Percentiles rank a stretch among this genome's conserved stretches.
These are phyloP conservation scores for Augiades crinisus DNA, from an alignment of 2,888 invertebrate genomes.

Conservation along the genomic window DNA sequence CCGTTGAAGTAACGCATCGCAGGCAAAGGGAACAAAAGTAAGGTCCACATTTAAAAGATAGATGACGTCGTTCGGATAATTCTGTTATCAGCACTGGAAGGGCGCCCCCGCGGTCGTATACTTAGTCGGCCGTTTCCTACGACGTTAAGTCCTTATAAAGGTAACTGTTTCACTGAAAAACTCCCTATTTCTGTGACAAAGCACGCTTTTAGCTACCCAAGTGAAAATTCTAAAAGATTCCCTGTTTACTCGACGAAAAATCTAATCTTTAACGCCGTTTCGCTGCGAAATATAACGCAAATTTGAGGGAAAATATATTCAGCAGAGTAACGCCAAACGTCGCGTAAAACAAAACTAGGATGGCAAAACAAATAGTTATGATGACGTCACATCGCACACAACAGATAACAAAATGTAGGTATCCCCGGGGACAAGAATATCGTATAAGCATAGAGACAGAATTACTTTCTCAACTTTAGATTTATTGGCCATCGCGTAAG, in stretches of 20 bases:
- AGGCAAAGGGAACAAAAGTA: constrained; percentile 66
- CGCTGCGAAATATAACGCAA: constrained; percentile 24
- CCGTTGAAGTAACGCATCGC: constrained; percentile 35
- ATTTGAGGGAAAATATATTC: constrained; percentile 24
- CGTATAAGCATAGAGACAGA: constrained; percentile 66
- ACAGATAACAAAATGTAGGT: constrained; percentile 57
- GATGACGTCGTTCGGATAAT: constrained; percentile 84
- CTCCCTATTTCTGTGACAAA: constrained; percentile 70
- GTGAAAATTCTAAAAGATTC: constrained; percentile 63
- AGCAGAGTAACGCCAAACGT: constrained; percentile 29
- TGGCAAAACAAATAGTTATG: constrained; percentile 56
- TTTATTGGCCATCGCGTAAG: constrained; percentile 73
- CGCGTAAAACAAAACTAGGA: constrained; percentile 45
- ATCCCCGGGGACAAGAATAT: constrained; percentile 53
- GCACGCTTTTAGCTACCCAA: constrained; percentile 63
- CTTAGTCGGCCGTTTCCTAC: constrained; percentile 73
- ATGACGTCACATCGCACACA: constrained; percentile 51
- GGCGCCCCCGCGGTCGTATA: constrained; percentile 72
- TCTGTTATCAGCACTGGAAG: constrained; percentile 83
- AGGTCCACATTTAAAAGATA: constrained; percentile 84
- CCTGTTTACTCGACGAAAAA: constrained; percentile 48
- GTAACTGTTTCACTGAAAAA: constrained; percentile 75
- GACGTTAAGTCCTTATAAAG: constrained; percentile 76
- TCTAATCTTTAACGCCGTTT: constrained; percentile 27
- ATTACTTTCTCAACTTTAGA: constrained; percentile 77